phyloP scores from a whole-genome alignment of 2,113 vertebrate species.

The Ciconia maguari region DNA sequence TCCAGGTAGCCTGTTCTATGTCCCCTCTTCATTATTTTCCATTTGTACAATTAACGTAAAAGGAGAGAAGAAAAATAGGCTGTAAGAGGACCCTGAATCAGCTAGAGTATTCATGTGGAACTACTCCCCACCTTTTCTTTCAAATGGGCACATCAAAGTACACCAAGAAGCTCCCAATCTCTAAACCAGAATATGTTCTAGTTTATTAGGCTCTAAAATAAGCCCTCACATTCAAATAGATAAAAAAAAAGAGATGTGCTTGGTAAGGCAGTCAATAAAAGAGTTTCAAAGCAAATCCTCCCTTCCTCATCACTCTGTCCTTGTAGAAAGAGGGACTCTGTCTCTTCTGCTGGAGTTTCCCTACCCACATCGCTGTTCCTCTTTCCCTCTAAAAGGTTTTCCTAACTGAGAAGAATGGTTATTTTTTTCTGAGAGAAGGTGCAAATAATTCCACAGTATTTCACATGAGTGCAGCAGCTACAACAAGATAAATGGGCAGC shows the following conservation, averaged over 20 bases:
- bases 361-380: background rate
- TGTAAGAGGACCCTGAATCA: background rate
- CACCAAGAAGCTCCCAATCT: background rate
- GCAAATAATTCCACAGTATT: background rate
- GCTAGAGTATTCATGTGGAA: background rate
- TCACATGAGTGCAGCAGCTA: background rate
- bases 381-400: background rate
- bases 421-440: background rate
- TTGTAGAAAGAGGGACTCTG: background rate
- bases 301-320: background rate
- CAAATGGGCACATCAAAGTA: background rate
- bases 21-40: slow-evolving; percentile 39
- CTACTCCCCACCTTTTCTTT: background rate
- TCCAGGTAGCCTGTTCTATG: background rate
- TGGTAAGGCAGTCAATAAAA: background rate
- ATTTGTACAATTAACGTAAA: slow-evolving; percentile 23
- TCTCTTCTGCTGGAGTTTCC: background rate
- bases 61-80: slow-evolving; percentile 9
- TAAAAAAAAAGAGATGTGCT: background rate
- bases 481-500: background rate
- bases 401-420: background rate
- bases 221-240: background rate
- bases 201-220: slow-evolving; percentile 10
- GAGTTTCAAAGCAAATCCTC: background rate
- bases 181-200: background rate